Evolutionary conservation across 2,113 vertebrate genomes (phyloP), one percentile per base, ranked within the genome.

Genomic region (Cyanoramphus novaezelandiae): DNA sequence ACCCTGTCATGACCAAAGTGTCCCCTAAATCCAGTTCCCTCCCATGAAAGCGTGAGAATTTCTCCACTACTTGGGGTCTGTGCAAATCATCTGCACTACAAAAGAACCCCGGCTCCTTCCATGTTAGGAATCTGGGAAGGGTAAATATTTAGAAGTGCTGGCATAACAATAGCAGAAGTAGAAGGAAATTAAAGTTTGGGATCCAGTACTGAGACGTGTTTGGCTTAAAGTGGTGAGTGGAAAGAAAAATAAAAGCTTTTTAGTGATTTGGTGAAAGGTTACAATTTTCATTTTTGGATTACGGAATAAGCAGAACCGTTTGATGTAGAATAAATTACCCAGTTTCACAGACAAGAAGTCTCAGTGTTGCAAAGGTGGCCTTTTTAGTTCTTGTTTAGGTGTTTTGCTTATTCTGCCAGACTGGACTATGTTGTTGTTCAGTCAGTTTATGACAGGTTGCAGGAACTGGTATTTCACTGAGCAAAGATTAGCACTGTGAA

Each of bases 71-170:
- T 95, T 94, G 82, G 93, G 81, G 46, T 76, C 77, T 97, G 50
- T 95, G 86, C 78, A 96, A 94, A 82, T 97, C 91, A 95, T 97
- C 98, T 96, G 90, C 94, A 95, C 97, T 97, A 98, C 98, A 98
- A 98, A 98, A 98, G 97, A 88, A 80, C 91, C 74, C 79, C 1
- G 53, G 85, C 94, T 97, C 97, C 97, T 97, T 98, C 98, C 96
- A 97, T 98, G 97, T 97, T 97, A 94, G 97, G 97, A 97, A 98
- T 98, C 98, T 99, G 98, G 98, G 98, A 99, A 99, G 98, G 98
- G 98, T 98, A 98, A 98, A 99, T 98, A 98, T 99, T 99, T 99
- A 98, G 98, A 98, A 97, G 96, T 41, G 90, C 95, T 96, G 88
- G 65, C 92, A 96, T 97, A 98, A 98, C 98, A 99, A 98, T 98